Base-by-base conservation (phyloP, 2,888 invertebrate genomes). In the Zaprionus obscuricornis region DNA sequence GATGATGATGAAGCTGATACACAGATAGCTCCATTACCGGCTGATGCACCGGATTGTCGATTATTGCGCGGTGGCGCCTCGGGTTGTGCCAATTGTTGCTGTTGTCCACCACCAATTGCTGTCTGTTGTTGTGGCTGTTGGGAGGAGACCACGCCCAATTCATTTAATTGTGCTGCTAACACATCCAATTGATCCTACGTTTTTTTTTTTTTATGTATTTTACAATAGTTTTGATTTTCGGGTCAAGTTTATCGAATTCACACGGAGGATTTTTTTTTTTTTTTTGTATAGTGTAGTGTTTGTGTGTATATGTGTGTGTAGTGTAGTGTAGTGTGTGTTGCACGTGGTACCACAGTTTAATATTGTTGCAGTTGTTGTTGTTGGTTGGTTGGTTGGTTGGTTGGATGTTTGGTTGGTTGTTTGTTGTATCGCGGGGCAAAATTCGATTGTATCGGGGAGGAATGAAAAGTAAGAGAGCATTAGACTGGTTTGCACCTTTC, bases 161-260 rank as follows among this genome's bases (percentile, higher is more conserved):
- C 96, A 91, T 96, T 98, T 89, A 98, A 93, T 91, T 99, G 98
- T 88, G 97, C 97, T 70, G 98, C 98, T 90, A 99, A 92, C 90
- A 96, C 96, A 92, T 99, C 98, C 92, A 99, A 93, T 92, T 78
- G 78, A 72, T 98, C 98, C 97, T 98, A 92, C 87, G 71, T 56
- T 67, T 66, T 64, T 87, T 75, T 76, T 58, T 59, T 34, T 65
- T 70, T 78, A 64, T 66, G 81, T 69, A 55, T 71, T 74, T 75
- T 76, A 71, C 75, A 82, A 69, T 67, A 74, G 66, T 67, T 68
- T 56, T 39, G 40, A 40, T 69, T 52, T 72, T 63, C 40, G 64
- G 67, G 57, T 64, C 73, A 58, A 66, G 71, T 55, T 52, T 55
- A 22, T 47, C 46, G 49, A 70, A 66, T 66, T 56, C 60, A 75